A percentile compares a stretch with the other conserved stretches of the same genome.
Conservation (phyloP, 2,113 vertebrate genomes). For the Myanophis thanlyinensis region DNA sequence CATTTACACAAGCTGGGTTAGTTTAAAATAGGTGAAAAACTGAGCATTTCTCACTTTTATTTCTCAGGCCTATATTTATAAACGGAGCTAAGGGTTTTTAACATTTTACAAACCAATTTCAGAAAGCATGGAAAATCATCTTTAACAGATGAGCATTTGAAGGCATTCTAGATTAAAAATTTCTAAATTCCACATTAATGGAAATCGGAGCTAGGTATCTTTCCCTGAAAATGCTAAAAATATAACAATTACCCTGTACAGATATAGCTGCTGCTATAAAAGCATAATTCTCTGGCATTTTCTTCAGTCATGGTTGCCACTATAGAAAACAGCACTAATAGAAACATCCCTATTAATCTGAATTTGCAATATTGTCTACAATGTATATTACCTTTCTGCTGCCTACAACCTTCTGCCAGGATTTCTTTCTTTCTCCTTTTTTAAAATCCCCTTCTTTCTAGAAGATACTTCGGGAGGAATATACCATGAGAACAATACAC, state of each 20-base stretch:
- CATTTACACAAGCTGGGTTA: constrained; percentile 41
- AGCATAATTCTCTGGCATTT: constrained; percentile 59
- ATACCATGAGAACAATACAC: constrained; percentile 86
- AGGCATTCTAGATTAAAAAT: not conserved
- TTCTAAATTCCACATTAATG: constrained; percentile 53
- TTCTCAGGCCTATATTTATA: constrained; percentile 27
- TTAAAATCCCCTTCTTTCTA: constrained; percentile 68
- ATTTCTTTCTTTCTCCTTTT: constrained; percentile 44
- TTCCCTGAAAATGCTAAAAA: constrained; percentile 62
- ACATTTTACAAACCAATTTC: constrained; percentile 41
- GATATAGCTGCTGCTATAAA: constrained; percentile 67
- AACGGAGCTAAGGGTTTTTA: constrained; percentile 22
- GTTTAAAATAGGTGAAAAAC: constrained; percentile 50
- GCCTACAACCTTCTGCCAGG: constrained; percentile 82
- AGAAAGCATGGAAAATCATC: constrained; percentile 27
- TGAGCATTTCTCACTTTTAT: constrained; percentile 34
- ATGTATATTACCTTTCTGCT: constrained; percentile 81
- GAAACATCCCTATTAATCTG: constrained; percentile 75
- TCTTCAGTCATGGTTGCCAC: constrained; percentile 60
- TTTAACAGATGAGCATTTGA: constrained; percentile 21
- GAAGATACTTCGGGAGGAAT: constrained; percentile 83
- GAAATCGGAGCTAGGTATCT: constrained; percentile 56
- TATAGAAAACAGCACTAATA: constrained; percentile 69
- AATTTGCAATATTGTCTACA: constrained; percentile 77
- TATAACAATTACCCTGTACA: constrained; percentile 61